Conservation (phyloP, 1,140 invertebrate genomes). For the Stratiolaelaps scimitus region DNA sequence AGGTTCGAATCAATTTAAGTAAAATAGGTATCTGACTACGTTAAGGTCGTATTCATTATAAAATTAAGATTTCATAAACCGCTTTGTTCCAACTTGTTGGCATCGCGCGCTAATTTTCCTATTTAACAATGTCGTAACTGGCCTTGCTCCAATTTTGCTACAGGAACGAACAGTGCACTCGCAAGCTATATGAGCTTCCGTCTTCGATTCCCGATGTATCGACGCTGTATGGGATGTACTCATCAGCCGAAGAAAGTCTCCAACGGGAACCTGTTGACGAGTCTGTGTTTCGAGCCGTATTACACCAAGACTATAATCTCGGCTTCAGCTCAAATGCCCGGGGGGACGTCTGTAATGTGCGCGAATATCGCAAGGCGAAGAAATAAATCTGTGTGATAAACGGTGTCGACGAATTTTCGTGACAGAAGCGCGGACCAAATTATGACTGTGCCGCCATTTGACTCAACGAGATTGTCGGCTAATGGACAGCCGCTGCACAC, state of each 20-base stretch:
- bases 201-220: slow-evolving; percentile 15
- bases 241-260: slow-evolving; percentile 13
- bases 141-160: background rate
- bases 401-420: no score
- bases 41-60: no score
- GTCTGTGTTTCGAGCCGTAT: background rate
- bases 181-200: slow-evolving; percentile 17
- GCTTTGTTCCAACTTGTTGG: no score
- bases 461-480: no score
- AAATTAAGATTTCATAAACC: no score
- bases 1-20: background rate
- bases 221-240: slow-evolving; percentile 24
- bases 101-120: background rate
- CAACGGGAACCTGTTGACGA: slow-evolving; percentile 18
- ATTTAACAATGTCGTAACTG: background rate
- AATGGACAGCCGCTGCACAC: no score
- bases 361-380: slow-evolving; percentile 13
- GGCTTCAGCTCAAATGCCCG: slow-evolving; percentile 5
- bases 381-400: no score
- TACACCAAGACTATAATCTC: slow-evolving; percentile 26
- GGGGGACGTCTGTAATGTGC: slow-evolving; percentile 12
- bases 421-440: no score
- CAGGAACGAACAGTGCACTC: slow-evolving; percentile 26
- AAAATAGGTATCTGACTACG: background rate
- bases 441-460: no score